Evolutionary conservation across 2,888 invertebrate species (phyloP).

Genomic region (Amphipoea lucens): DNA sequence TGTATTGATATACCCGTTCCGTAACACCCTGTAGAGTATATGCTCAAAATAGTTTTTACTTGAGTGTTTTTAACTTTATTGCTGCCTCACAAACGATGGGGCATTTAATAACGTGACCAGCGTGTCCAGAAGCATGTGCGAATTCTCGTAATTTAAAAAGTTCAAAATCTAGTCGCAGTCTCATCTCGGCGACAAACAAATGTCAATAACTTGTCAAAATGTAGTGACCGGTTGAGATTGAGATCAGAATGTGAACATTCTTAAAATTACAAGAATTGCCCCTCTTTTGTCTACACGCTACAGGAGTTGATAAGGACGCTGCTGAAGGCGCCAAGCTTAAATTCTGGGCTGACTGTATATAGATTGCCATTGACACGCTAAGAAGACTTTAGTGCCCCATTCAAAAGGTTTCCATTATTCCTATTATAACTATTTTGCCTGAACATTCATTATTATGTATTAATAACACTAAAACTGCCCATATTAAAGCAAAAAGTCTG

Average conservation of each 20-base stretch:
- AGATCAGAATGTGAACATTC: no score
- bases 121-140: background rate
- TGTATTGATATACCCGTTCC: no score
- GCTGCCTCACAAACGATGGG: background rate
- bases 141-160: no score
- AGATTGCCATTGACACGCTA: background rate
- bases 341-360: background rate
- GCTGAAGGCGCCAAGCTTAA: background rate
- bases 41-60: background rate
- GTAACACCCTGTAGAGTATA: background rate
- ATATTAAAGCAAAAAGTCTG: background rate
- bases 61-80: background rate
- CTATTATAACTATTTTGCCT: conserved; percentile 10
- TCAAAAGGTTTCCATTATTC: background rate
- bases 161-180: no score
- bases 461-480: conserved; percentile 38
- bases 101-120: background rate
- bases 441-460: conserved; percentile 14
- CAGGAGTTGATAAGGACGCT: no score
- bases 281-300: background rate
- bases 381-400: background rate
- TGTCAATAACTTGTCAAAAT: no score
- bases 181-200: no score
- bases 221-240: no score
- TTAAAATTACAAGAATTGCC: no score